phyloP scores from a whole-genome alignment of 2,888 invertebrate genomes.

The Cotesia congregata region DNA sequence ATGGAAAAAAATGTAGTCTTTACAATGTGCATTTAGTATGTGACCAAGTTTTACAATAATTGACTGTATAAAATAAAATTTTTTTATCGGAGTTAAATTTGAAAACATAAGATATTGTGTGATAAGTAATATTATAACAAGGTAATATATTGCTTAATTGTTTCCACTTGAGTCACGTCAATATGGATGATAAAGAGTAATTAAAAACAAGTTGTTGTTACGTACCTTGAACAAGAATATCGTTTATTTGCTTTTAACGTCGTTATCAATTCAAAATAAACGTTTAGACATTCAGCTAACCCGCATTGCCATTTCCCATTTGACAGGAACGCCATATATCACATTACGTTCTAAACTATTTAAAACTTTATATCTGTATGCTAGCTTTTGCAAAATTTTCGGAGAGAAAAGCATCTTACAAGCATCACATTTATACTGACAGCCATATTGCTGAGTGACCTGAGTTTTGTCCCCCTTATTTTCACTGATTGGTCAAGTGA shows the following conservation, averaged over 20 bases:
- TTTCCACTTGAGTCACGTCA: slow-evolving; percentile 31
- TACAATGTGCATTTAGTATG: no score
- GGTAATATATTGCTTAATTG: background rate
- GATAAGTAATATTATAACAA: background rate
- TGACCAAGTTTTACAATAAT: no score
- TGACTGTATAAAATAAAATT: no score
- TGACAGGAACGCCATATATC: slow-evolving; percentile 72
- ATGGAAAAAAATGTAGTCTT: background rate
- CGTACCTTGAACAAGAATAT: slow-evolving; percentile 22
- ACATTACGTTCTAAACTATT: slow-evolving; percentile 70
- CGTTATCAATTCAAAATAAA: slow-evolving; percentile 29
- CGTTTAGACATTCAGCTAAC: slow-evolving; percentile 68
- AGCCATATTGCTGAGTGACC: slow-evolving; percentile 92
- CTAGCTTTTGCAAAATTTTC: slow-evolving; percentile 76
- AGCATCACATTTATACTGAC: slow-evolving; percentile 97
- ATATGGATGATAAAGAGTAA: slow-evolving; percentile 46
- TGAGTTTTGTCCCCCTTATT: slow-evolving; percentile 84
- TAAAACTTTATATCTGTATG: slow-evolving; percentile 73
- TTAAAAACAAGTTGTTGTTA: slow-evolving; percentile 36
- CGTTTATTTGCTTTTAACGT: slow-evolving; percentile 44
- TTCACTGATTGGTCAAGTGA: slow-evolving; percentile 76
- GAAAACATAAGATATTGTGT: background rate
- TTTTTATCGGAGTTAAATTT: background rate
- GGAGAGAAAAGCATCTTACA: slow-evolving; percentile 88
- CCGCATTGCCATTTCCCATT: slow-evolving; percentile 75